Evolutionary conservation across 1,140 invertebrate genomes (phyloP), one percentile per base, ranked within the genome.

Genomic region (Diabrotica undecimpunctata): DNA sequence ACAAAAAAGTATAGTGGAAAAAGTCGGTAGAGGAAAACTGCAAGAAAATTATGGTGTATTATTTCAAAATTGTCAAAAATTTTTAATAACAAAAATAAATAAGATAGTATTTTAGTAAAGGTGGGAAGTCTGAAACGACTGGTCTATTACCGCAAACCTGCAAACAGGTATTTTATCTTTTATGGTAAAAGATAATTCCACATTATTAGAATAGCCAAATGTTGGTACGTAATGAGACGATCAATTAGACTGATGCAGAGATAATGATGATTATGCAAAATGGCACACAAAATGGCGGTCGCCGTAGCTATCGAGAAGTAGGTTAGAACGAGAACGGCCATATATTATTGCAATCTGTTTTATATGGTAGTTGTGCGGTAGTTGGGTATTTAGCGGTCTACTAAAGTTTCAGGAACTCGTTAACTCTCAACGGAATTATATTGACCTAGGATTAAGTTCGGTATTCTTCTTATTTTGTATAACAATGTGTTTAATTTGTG

Each of bases 231-330:
- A 46, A 46, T 46, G 41, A 46, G 41, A 46, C 41, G 41, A 46
- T 46, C 41, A 46, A 46, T 46, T 46, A 46, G 41, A 46, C 8
- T 46, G 41, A 46, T 46, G 41, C 41, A 46, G 41, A 46, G 41
- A 46, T 46, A 46, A 46, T 46, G 41, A 46, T 46, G 41, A 46
- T 46, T 46, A 46, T 46, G 41, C 41, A 46, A 46, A 46, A 46
- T 46, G 41, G 41, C 11, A 46, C 11, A 46, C 41, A 46, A 46
- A 46, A 46, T 46, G 41, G 41, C n/a, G 41, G 8, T 25, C 25
- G 25, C 1, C 25, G 25, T 25, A 25, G n/a, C 41, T 46, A 46
- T 46, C 41, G 41, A 25, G 41, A 46, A 46, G 41, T 46, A 46
- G 41, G 41, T 46, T 46, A 46, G 41, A 46, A 46, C 8, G 41